Base-by-base conservation (phyloP, 1,140 invertebrate species). In the Helicoverpa armigera region DNA sequence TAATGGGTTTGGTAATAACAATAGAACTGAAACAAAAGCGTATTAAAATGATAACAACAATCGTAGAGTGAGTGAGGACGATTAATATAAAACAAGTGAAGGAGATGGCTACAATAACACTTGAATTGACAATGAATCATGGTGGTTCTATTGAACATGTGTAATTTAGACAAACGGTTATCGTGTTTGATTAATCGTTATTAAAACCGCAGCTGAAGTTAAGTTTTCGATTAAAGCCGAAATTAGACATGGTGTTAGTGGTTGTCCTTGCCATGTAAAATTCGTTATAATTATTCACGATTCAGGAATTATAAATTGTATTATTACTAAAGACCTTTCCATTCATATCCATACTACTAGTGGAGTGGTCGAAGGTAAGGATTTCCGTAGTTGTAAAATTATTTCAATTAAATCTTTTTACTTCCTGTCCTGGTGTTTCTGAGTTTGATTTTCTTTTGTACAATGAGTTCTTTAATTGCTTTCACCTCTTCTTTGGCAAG, bases 61-160 rank as follows among this genome's bases (percentile, higher is more conserved):
- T 73, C 77, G 80, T 65, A 79, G 82, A 85, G 81, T n/a, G 54
- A 78, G 81, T 63, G 73, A 65, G 74, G 16, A 80, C 78, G 69
- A 85, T 83, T 61, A 78, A 82, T 11, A 85, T 82, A 50, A 86
- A 84, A 80, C 58, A 81, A 13, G 54, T 79, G 77, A 82, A 79
- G 16, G 60, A 76, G 69, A 82, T 65, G 74, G 79, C 61, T 65
- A 58, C 76, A 86, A 82, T 63, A 83, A 87, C 87, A 91, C 86
- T 88, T 89, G 89, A 84, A 85, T 85, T 86, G 87, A 89, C 82
- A 89, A 85, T 91, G 90, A 90, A 83, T 89, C 86, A 88, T 81
- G 13, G 9, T 67, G 53, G 56, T 81, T 29, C 63, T 70, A 83
- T 67, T 82, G 54, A 75, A 75, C 79, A 79, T 69, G 75, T 76